Percentiles rank a stretch among this genome's conserved stretches.
These are phyloP conservation scores for Oopsacas minuta DNA, from an alignment of 37 sponge, comb jelly and placozoan genomes.

Conservation along the genomic window DNA sequence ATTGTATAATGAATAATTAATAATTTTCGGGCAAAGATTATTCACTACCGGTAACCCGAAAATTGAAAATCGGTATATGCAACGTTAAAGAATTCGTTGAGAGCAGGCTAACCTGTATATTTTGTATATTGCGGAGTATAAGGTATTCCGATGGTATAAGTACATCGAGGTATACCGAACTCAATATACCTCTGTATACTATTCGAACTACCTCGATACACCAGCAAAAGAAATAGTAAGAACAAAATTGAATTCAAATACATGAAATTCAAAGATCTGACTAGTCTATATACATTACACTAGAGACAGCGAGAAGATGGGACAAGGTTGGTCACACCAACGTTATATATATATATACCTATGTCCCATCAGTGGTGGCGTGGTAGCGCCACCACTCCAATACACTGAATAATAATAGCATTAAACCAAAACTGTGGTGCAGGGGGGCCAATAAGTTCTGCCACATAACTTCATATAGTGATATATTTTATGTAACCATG, in stretches of 20 bases:
- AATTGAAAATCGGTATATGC: too few species aligned
- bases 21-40: too few species aligned
- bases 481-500: too few species aligned
- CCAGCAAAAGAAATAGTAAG: not conserved
- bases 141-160: not conserved
- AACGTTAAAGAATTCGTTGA: too few species aligned
- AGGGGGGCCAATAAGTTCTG: too few species aligned
- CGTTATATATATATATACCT: too few species aligned
- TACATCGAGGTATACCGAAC: not conserved
- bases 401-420: not conserved
- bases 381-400: not conserved
- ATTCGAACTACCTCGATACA: not conserved
- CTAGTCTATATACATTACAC: not conserved
- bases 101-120: not conserved
- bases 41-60: too few species aligned
- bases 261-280: not conserved
- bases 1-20: too few species aligned
- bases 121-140: not conserved
- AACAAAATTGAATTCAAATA: not conserved
- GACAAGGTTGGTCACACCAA: too few species aligned
- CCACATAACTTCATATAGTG: too few species aligned
- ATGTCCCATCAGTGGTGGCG: too few species aligned
- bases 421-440: not conserved
- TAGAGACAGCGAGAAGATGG: too few species aligned
- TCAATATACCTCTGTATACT: not conserved